A percentile compares a stretch with the other conserved stretches of the same genome.
Conservation (phyloP, 2,888 invertebrate species). For the Rugalucina vietnamica region DNA sequence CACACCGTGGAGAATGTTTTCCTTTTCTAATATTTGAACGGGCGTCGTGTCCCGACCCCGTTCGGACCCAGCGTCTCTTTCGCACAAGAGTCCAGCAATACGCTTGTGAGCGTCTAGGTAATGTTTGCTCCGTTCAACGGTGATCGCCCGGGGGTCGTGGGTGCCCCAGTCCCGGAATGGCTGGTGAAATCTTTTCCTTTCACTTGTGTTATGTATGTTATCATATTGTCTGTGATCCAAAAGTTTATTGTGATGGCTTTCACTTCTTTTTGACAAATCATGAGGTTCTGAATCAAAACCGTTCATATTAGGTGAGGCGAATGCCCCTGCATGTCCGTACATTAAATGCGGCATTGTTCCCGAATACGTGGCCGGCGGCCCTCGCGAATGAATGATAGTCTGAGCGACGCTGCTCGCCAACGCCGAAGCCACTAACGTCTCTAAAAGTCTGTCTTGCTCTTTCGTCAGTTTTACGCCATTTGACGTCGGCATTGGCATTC, state of each 20-base stretch:
- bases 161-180: slow-evolving; percentile 44
- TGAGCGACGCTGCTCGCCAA: slow-evolving; percentile 59
- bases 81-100: slow-evolving; percentile 54
- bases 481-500: neutral
- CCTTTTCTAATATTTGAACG: slow-evolving; percentile 46
- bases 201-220: slow-evolving; percentile 36
- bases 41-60: slow-evolving; percentile 24
- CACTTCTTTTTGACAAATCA: slow-evolving; percentile 55
- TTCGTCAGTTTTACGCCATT: slow-evolving; percentile 17
- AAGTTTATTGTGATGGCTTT: slow-evolving; percentile 25
- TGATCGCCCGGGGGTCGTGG: slow-evolving; percentile 34
- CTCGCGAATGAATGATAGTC: slow-evolving; percentile 50
- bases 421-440: slow-evolving; percentile 60
- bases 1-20: slow-evolving; percentile 55
- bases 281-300: slow-evolving; percentile 53
- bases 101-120: slow-evolving; percentile 55
- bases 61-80: slow-evolving; percentile 14
- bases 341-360: slow-evolving; percentile 14
- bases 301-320: slow-evolving; percentile 23
- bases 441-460: slow-evolving; percentile 54
- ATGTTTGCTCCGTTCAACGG: slow-evolving; percentile 49
- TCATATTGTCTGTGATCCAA: slow-evolving; percentile 46
- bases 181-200: slow-evolving; percentile 18
- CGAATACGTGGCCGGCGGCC: neutral
- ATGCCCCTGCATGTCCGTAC: slow-evolving; percentile 19